Evolutionary conservation across 2,797 vertebrate species (phyloP), one percentile per base, ranked within the genome.

Genomic region (Poecilia velifera): DNA sequence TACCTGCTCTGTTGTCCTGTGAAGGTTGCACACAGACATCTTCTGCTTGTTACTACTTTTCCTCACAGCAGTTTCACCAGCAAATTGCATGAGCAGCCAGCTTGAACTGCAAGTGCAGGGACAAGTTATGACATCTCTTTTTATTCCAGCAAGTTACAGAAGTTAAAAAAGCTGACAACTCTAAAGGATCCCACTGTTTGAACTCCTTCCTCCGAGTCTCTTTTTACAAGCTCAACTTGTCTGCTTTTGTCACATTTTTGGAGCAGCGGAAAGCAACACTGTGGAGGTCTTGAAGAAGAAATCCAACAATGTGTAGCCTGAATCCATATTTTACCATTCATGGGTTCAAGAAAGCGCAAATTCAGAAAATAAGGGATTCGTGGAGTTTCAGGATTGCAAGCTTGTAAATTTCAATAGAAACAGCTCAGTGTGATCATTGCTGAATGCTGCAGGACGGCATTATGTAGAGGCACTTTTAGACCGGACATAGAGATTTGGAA

Each of bases 1-100:
- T n/a, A 45, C 34, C 28, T 53, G 16, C 20, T 13, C 34, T 16
- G 47, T 36, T 18, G 51, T 71, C 76, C 62, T 36, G 49, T 6
- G 49, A 74, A 68, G 73, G 25, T 75, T 53, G 3, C 43, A 57
- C 68, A 25, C 47, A 72, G 71, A 53, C 18, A 20, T 72, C 47
- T 39, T 66, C 31, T 36, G 31, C 68, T 55, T 39, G 34, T 20
- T 71, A 49, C 71, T 46, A 76, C 4, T 41, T 71, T 73, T 72
- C 72, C 62, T 7, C 45, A 57, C 31, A 41, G 34, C 55, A 57
- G 45, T 57, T 75, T 76, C 49, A 70, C 31, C 20, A 46, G 49
- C 55, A 59, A 74, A 74, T 72, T 76, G 77, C 74, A 46, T 4
- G 41, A 77, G 43, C 51, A 46, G 73, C 57, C 72, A 70, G 57